Evolutionary conservation across 2,888 invertebrate genomes (phyloP).

Genomic region (Epistrophe grossulariae): DNA sequence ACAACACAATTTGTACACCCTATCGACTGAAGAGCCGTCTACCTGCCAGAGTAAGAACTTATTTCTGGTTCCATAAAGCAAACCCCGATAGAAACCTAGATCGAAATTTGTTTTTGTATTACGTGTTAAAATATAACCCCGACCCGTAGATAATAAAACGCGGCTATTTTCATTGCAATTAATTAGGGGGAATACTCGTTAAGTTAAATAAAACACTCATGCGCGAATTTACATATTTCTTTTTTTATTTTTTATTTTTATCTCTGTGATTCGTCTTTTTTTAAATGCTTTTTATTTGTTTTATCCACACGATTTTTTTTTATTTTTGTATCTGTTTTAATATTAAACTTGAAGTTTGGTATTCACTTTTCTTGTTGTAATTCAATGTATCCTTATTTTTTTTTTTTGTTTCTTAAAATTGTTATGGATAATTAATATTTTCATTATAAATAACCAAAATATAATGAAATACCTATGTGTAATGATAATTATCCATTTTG

Average conservation of each 20-base stretch:
- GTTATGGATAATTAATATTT: conserved; percentile 55
- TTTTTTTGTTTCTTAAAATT: conserved; percentile 28
- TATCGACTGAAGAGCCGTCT: too few relatives aligned
- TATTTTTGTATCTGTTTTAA: conserved; percentile 8
- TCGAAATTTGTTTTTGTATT: too few relatives aligned
- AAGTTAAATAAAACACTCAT: conserved; percentile 21
- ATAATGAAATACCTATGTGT: conserved; percentile 55
- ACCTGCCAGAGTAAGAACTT: too few relatives aligned
- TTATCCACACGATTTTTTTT: conserved; percentile 14
- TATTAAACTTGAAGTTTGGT: conserved; percentile 73
- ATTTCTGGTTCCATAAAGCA: too few relatives aligned
- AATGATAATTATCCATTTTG: conserved; percentile 48
- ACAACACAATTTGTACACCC: too few relatives aligned
- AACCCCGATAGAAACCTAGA: too few relatives aligned
- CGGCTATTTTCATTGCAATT: neutral
- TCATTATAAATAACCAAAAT: conserved; percentile 63
- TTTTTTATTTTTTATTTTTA: conserved; percentile 62
- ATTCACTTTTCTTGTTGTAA: conserved; percentile 65
- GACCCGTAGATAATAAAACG: too few relatives aligned
- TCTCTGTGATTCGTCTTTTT: conserved; percentile 47
- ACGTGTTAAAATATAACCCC: too few relatives aligned
- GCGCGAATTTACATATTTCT: conserved; percentile 51
- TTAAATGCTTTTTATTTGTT: conserved; percentile 23
- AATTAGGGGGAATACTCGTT: neutral
- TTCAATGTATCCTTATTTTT: conserved; percentile 58